Percentiles rank a stretch among this genome's conserved stretches.
Evolutionary conservation across 2,888 invertebrate genomes (phyloP).

Genomic region (Orthonevra nobilis): DNA sequence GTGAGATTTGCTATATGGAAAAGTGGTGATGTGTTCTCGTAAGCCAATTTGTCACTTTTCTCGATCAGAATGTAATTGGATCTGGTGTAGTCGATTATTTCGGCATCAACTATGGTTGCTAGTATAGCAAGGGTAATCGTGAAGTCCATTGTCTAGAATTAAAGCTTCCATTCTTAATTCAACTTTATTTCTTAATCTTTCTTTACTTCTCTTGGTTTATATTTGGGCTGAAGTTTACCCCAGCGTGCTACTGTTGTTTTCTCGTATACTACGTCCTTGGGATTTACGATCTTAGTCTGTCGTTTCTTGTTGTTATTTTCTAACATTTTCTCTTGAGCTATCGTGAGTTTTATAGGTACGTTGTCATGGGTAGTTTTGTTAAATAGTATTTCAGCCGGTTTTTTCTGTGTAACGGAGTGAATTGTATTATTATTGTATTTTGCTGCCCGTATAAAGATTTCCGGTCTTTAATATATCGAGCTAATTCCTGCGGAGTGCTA

Average conservation of each 20-base stretch:
- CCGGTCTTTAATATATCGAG: conserved; percentile 1
- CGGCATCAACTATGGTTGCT: neutral
- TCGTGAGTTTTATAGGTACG: neutral
- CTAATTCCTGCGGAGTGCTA: conserved; percentile 4
- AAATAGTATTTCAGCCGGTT: neutral
- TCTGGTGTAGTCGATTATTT: conserved; percentile 1
- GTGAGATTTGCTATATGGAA: neutral
- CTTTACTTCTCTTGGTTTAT: neutral
- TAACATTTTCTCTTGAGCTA: conserved; percentile 7
- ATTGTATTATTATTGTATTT: neutral
- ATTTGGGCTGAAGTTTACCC: neutral
- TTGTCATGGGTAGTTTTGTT: conserved; percentile 4
- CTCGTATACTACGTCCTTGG: neutral
- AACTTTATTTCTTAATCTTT: neutral
- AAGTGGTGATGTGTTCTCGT: neutral
- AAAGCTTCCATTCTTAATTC: neutral
- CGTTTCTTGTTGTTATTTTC: neutral
- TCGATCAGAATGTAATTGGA: no score
- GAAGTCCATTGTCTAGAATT: conserved; percentile 4
- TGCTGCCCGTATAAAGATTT: neutral
- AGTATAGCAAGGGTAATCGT: neutral
- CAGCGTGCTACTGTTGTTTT: neutral
- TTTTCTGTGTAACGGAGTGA: conserved; percentile 6
- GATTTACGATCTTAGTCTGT: neutral
- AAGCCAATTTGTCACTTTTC: neutral